Conservation (phyloP, 2,888 invertebrate species). For the Falcaria lacertinaria region DNA sequence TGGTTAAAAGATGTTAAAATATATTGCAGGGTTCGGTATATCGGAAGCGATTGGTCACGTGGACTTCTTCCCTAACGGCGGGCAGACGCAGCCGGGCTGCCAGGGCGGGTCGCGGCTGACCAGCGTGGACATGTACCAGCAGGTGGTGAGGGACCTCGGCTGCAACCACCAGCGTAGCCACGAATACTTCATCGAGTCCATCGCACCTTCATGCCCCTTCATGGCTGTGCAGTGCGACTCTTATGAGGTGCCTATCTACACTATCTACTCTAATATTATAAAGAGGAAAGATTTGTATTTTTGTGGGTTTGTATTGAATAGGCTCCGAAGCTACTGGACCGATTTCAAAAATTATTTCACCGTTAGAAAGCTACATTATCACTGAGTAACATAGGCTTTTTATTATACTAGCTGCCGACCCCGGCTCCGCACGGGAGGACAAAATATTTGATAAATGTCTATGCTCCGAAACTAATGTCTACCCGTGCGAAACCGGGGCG, state of each 20-base stretch:
- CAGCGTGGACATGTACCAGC: slow-evolving; percentile 46
- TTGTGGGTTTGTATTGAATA: no score
- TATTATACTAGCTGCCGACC: no score
- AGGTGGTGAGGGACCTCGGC: slow-evolving; percentile 84
- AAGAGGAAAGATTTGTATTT: no score
- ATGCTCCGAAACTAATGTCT: no score
- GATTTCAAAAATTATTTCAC: no score
- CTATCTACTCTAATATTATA: background rate
- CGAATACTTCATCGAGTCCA: slow-evolving; percentile 90
- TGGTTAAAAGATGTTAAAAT: background rate
- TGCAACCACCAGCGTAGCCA: slow-evolving; percentile 94
- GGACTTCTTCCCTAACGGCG: slow-evolving; percentile 96
- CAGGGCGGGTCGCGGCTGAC: slow-evolving; percentile 25
- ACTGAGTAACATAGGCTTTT: no score
- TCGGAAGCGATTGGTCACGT: slow-evolving; percentile 91
- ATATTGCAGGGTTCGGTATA: slow-evolving; percentile 84
- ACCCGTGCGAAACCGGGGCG: no score
- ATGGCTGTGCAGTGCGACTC: slow-evolving; percentile 88
- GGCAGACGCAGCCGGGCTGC: slow-evolving; percentile 82
- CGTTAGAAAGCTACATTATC: no score
- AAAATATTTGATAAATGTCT: no score
- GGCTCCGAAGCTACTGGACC: no score
- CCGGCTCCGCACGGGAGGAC: no score
- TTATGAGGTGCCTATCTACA: slow-evolving; percentile 80
- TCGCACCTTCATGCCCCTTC: slow-evolving; percentile 88